A percentile compares a stretch with the other conserved stretches of the same genome.
Evolutionary conservation across 2,113 vertebrate species (phyloP).

Genomic region (Cyanoramphus novaezelandiae): DNA sequence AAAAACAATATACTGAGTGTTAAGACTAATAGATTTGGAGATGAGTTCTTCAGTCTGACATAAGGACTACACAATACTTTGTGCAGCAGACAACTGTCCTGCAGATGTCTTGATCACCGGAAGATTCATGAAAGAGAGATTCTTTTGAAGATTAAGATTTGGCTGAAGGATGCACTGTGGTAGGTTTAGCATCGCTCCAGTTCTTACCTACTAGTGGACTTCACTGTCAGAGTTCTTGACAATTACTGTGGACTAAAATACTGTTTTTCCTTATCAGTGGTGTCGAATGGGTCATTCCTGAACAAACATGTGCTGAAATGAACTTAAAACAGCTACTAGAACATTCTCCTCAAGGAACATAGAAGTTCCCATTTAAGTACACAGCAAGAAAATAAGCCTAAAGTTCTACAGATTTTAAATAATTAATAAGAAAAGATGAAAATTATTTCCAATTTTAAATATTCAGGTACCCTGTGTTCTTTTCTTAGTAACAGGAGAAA

Average conservation of each 20-base stretch:
- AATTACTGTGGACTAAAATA: not conserved
- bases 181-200: not conserved
- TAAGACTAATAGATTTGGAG: not conserved
- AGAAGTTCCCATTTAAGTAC: not conserved
- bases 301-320: not conserved
- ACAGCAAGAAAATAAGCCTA: not conserved
- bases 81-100: not conserved
- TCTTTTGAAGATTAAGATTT: not conserved
- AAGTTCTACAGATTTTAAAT: not conserved
- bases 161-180: not conserved
- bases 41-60: not conserved
- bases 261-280: not conserved
- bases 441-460: not conserved
- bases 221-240: not conserved
- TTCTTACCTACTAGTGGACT: not conserved
- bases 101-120: not conserved
- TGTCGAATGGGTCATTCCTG: not conserved
- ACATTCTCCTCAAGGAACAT: not conserved
- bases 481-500: not conserved
- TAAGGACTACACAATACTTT: not conserved
- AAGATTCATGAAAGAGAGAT: not conserved
- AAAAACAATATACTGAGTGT: no score
- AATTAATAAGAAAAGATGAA: not conserved
- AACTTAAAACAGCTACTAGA: not conserved
- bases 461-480: not conserved